Evolutionary conservation across 2,888 invertebrate species (phyloP).

Genomic region (Pollenia labialis): DNA sequence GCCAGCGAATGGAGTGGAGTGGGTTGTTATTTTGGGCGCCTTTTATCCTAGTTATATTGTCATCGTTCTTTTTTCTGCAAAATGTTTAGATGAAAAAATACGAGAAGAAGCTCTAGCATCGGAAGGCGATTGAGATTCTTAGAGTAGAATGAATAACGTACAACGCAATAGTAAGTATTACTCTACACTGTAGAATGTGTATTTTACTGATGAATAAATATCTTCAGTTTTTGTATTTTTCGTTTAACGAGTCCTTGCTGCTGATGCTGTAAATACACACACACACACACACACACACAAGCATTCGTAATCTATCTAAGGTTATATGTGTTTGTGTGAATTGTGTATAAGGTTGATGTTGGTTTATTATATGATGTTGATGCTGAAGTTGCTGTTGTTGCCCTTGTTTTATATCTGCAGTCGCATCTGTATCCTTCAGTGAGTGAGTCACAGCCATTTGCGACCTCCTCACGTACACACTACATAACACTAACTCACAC

Average conservation of each 20-base stretch:
- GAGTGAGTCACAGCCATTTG: slow-evolving; percentile 73
- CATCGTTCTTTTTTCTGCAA: slow-evolving; percentile 66
- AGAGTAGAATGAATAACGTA: slow-evolving; percentile 33
- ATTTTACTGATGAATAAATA: slow-evolving; percentile 68
- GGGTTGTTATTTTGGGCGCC: slow-evolving; percentile 68
- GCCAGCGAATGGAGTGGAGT: slow-evolving; percentile 49
- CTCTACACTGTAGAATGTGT: slow-evolving; percentile 55
- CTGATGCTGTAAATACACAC: slow-evolving; percentile 52
- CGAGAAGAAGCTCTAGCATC: slow-evolving; percentile 43
- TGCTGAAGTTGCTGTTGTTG: slow-evolving; percentile 62
- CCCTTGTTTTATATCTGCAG: slow-evolving; percentile 70
- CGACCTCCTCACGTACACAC: slow-evolving; percentile 64
- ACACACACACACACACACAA: slow-evolving; percentile 9
- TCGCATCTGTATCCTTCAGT: slow-evolving; percentile 73
- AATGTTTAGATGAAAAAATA: slow-evolving; percentile 63
- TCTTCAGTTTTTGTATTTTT: slow-evolving; percentile 65
- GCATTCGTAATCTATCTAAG: slow-evolving; percentile 9
- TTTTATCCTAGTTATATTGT: slow-evolving; percentile 70
- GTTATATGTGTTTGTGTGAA: slow-evolving; percentile 16
- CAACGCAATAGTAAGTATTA: slow-evolving; percentile 34
- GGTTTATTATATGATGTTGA: slow-evolving; percentile 66
- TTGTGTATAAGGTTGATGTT: slow-evolving; percentile 51
- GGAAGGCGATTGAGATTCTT: slow-evolving; percentile 49
- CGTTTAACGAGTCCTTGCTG: slow-evolving; percentile 70
- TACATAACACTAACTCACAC: slow-evolving; percentile 13